A percentile compares a stretch with the other conserved stretches of the same genome.
Evolutionary conservation across 2,797 vertebrate genomes (phyloP).

Genomic region (Sparus aurata): DNA sequence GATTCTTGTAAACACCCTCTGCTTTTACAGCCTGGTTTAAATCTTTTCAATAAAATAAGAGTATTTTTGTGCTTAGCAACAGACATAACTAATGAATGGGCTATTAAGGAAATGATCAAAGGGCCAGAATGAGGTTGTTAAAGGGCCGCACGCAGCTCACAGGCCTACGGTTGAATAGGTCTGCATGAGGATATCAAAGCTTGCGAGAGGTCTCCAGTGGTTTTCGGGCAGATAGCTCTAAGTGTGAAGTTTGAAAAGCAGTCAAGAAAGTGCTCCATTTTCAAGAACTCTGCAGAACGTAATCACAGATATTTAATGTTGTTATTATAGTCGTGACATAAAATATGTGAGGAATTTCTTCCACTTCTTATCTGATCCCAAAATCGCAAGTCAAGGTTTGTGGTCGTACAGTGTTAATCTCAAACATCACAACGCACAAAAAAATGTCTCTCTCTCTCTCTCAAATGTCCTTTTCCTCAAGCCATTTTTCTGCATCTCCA

Average conservation of each 20-base stretch:
- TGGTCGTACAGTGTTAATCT: constrained; percentile 1
- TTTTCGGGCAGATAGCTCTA: not conserved
- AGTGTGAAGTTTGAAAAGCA: not conserved
- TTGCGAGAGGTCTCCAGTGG: not conserved
- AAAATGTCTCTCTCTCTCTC: not conserved
- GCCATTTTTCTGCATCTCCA: not conserved
- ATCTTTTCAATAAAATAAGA: too few relatives aligned
- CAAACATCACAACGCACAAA: constrained; percentile 6
- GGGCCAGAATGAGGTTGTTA: too few relatives aligned
- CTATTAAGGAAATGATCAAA: too few relatives aligned
- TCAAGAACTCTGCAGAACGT: constrained; percentile 3
- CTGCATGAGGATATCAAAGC: not conserved
- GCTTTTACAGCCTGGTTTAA: too few relatives aligned
- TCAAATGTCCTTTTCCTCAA: constrained; percentile 5
- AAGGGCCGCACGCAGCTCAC: too few relatives aligned
- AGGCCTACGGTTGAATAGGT: too few relatives aligned
- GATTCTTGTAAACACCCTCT: too few relatives aligned
- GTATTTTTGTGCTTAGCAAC: too few relatives aligned
- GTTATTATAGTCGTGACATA: constrained; percentile 30
- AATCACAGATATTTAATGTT: constrained; percentile 37
- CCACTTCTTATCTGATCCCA: constrained; percentile 16
- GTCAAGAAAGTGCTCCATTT: not conserved
- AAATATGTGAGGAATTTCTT: constrained; percentile 39
- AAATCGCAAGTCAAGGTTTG: not conserved
- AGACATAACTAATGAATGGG: too few relatives aligned